Evolutionary conservation across 2,888 invertebrate genomes (phyloP), one percentile per base, ranked within the genome.

Genomic region (Epinotia nisella): DNA sequence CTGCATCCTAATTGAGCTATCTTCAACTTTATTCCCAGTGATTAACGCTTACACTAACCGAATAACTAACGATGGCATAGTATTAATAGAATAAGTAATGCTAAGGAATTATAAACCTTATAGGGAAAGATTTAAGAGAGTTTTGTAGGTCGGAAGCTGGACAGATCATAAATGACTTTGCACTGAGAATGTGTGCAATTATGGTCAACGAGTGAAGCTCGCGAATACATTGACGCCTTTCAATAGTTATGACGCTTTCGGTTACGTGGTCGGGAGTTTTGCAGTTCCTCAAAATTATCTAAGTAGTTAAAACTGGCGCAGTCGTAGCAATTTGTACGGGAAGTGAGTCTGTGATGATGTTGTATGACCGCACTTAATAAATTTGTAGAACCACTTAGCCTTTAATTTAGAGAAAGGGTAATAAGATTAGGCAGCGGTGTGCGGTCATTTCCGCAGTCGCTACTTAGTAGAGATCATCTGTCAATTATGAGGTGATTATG

Each of bases 101-200:
- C 1, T 15, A 35, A 58, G 39, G 39, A 78, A 77, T 78, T 76
- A 76, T 75, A 79, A 80, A 72, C 76, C 67, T 81, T 79, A 76
- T 66, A 19, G 3, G 19, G 24, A 9, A 68, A 61, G 59, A 24
- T 24, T 60, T 76, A 76, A 60, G 73, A 11, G 71, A 72, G 74
- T 67, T 70, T 68, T 55, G 75, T 75, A 79, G 78, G 76, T 82
- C 81, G 83, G 86, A 85, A 87, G 82, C 83, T 83, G 78, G 58
- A 71, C 76, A 78, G 81, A 82, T 85, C 83, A 86, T 79, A 82
- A 83, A 85, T 84, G 85, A 85, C 65, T 76, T 75, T 77, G 77
- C 71, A 74, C 71, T 77, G 81, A 81, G 86, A 85, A 86, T 85
- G 82, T 86, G 80, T 80, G 82, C 83, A 84, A 85, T 85, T 83